Evolutionary conservation across 2,888 invertebrate genomes (phyloP), one percentile per base, ranked within the genome.

Genomic region (Calameuta idolon): DNA sequence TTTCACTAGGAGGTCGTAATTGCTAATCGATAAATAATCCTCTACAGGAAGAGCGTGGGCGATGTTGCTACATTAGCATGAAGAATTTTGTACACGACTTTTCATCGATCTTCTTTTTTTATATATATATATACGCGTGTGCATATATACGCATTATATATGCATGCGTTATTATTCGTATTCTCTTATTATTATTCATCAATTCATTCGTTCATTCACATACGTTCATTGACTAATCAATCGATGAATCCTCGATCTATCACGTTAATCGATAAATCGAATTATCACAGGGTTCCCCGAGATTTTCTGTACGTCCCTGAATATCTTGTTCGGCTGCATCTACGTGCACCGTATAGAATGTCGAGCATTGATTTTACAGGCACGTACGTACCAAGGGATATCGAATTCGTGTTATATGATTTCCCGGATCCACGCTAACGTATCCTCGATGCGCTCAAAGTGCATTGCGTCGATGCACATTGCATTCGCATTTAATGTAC

Each of bases 11-110:
- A 69, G 31, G 23, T 23, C 23, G n/a, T 23, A 35, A 71, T 30
- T 74, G 33, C 69, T 34, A 69, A 31, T 55, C 73, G 78, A 75
- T 69, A 69, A 75, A 73, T 55, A 69, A 69, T 75, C 34, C 35
- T 55, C 5, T 55, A 9, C 55, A 0, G 9, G 2, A 55, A 23
- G 23, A 23, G 23, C 23, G 23, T 23, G 55, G 23, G 23, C 55
- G 23, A 23, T 76, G 55, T 80, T 80, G 79, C 80, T 83, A 80
- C 82, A 79, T 75, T 82, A 82, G 83, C 83, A 83, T 84, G 79
- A 80, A 55, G 23, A 84, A 82, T 84, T 85, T 83, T 84, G 79
- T 84, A 83, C 83, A 79, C 85, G 81, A 85, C 77, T 84, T 82
- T 83, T 82, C 83, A 83, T 80, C 81, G 76, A 81, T 81, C 80